phyloP scores from a whole-genome alignment of 2,888 invertebrate species.

The Netelia fuscicornis region DNA sequence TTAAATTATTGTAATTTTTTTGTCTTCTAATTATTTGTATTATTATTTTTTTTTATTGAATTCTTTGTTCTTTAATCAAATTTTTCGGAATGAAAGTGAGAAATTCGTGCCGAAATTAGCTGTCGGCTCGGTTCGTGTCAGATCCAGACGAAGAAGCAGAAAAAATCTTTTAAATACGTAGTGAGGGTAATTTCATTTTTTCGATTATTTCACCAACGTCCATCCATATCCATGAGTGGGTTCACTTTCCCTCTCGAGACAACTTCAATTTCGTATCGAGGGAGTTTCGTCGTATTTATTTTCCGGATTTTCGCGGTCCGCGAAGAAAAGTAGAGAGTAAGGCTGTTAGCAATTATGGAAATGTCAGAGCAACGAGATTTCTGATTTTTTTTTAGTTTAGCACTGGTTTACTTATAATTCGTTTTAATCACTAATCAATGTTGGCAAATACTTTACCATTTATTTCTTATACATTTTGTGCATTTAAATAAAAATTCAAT shows the following conservation, averaged over 20 bases:
- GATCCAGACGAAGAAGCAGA: constrained; percentile 75
- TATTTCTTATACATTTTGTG: no score
- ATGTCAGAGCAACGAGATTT: constrained; percentile 68
- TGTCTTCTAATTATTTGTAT: background rate
- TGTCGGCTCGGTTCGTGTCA: constrained; percentile 75
- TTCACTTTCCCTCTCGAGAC: constrained; percentile 32
- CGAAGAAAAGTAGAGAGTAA: constrained; percentile 21
- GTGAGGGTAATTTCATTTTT: constrained; percentile 28
- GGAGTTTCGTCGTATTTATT: constrained; percentile 2
- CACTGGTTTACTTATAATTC: no score
- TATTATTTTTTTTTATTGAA: background rate
- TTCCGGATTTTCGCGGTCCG: constrained; percentile 25
- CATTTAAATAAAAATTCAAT: no score
- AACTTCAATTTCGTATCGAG: constrained; percentile 46
- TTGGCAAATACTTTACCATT: no score
- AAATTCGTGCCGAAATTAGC: constrained; percentile 75
- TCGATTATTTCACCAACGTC: constrained; percentile 58
- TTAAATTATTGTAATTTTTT: no score
- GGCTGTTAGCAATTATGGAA: constrained; percentile 76
- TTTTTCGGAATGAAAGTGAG: background rate
- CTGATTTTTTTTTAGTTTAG: background rate
- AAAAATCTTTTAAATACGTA: constrained; percentile 75
- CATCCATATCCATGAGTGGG: constrained; percentile 38
- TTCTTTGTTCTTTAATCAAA: background rate
- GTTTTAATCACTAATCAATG: no score